phyloP scores from a whole-genome alignment of 30 jellyfish, hydroid and myxozoan species.

The Hydractinia echinata region DNA sequence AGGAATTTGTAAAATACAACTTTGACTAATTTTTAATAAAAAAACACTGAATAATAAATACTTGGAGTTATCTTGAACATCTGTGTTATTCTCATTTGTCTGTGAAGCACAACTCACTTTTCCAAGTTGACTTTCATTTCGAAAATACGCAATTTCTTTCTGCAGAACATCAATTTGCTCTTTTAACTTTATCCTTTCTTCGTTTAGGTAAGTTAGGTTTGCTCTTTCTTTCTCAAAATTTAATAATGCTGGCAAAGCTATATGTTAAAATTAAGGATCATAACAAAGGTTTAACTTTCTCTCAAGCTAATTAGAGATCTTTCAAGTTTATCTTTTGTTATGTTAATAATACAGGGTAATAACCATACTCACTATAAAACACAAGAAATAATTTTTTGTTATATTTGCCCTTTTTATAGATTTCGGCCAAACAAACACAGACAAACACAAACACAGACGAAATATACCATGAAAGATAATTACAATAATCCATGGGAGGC shows the following conservation, averaged over 20 bases:
- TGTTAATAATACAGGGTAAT: too few species aligned
- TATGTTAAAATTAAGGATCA: background rate
- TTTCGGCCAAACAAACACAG: too few species aligned
- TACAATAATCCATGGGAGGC: too few species aligned
- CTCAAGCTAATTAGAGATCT: too few species aligned
- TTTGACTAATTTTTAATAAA: too few species aligned
- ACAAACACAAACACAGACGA: too few species aligned
- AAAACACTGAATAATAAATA: too few species aligned
- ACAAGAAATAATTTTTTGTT: too few species aligned
- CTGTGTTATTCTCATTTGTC: conserved; percentile 34
- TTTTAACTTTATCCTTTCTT: conserved; percentile 44
- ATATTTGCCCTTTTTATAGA: too few species aligned
- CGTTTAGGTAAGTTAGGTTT: conserved; percentile 40
- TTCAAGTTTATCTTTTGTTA: background rate
- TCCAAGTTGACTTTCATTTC: conserved; percentile 38
- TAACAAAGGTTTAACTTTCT: too few species aligned
- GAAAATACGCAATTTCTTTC: conserved; percentile 44
- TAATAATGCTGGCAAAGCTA: conserved; percentile 70
- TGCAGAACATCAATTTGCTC: conserved; percentile 46
- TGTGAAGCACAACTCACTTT: conserved; percentile 51
- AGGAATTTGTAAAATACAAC: too few species aligned
- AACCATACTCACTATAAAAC: background rate
- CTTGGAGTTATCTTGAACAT: background rate
- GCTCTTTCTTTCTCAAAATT: conserved; percentile 74
- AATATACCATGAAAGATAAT: too few species aligned